Percentiles rank a stretch among this genome's conserved stretches.
phyloP scores from a whole-genome alignment of 2,888 invertebrate species.

The Julus scanicus region DNA sequence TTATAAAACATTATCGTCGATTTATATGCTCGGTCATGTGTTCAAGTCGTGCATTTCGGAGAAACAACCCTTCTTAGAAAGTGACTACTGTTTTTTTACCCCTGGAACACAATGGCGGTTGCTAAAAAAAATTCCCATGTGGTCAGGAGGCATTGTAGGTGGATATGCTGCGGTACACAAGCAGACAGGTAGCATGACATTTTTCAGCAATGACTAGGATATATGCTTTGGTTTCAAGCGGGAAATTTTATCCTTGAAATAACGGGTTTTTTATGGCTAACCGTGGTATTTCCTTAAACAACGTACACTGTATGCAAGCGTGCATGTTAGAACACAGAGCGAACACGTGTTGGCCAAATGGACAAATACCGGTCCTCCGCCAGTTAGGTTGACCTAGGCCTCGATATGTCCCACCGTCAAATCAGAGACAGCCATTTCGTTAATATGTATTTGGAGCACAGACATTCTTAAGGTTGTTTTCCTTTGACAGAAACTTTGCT shows the following conservation, averaged over 20 bases:
- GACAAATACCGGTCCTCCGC: conserved; percentile 32
- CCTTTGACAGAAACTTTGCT: conserved; percentile 28
- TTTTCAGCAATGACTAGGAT: conserved; percentile 19
- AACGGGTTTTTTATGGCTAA: conserved; percentile 13
- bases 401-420: conserved; percentile 32
- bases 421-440: conserved; percentile 31
- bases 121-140: conserved; percentile 22
- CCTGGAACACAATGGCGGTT: conserved; percentile 21
- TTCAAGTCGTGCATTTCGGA: neutral
- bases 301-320: neutral
- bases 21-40: conserved; percentile 21
- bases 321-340: neutral
- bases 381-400: conserved; percentile 17
- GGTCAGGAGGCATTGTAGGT: conserved; percentile 37
- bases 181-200: conserved; percentile 38
- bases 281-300: conserved; percentile 29
- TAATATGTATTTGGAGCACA: conserved; percentile 38
- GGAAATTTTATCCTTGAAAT: conserved; percentile 7
- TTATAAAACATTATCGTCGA: conserved; percentile 14
- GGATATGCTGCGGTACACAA: conserved; percentile 24
- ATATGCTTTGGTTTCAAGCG: neutral
- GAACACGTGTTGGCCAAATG: conserved; percentile 17
- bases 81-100: conserved; percentile 5
- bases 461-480: conserved; percentile 26
- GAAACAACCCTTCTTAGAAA: conserved; percentile 1